Percentiles rank a stretch among this genome's conserved stretches.
phyloP scores from a whole-genome alignment of 2,888 invertebrate species.

The Nudaria mundana region DNA sequence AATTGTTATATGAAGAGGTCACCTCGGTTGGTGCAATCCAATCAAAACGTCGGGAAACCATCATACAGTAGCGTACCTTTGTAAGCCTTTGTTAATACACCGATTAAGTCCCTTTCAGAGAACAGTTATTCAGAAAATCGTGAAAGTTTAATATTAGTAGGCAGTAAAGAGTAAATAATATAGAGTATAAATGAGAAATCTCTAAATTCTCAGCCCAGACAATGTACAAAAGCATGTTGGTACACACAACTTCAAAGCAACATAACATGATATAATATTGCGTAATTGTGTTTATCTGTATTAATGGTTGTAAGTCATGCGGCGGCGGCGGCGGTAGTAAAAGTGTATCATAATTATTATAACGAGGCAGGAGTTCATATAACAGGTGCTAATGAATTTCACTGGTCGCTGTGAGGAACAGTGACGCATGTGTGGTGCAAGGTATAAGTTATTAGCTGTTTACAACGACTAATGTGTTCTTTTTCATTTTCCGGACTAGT shows the following conservation, averaged over 20 bases:
- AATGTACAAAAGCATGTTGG: no score
- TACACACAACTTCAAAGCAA: background rate
- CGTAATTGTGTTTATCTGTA: background rate
- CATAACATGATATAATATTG: background rate
- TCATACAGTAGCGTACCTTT: no score
- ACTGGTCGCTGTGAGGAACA: slow-evolving; percentile 25
- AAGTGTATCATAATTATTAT: slow-evolving; percentile 27
- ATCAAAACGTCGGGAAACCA: no score
- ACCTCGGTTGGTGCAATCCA: no score
- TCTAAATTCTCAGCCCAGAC: background rate
- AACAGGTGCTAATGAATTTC: slow-evolving; percentile 38
- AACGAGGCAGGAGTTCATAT: slow-evolving; percentile 13
- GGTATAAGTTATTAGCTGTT: slow-evolving; percentile 3
- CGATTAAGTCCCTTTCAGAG: no score
- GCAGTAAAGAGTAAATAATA: no score
- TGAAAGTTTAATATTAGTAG: no score
- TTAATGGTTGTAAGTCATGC: background rate
- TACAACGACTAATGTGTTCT: background rate
- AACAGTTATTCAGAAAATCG: no score
- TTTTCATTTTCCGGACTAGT: no score
- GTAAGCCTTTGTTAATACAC: no score
- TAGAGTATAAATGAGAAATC: no score
- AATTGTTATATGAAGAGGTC: no score
- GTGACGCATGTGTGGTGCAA: slow-evolving; percentile 13
- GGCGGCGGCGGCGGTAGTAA: slow-evolving; percentile 25